These are phyloP conservation scores for Meta bourneti DNA, from an alignment of 2,888 invertebrate genomes.

Conservation along the genomic window DNA sequence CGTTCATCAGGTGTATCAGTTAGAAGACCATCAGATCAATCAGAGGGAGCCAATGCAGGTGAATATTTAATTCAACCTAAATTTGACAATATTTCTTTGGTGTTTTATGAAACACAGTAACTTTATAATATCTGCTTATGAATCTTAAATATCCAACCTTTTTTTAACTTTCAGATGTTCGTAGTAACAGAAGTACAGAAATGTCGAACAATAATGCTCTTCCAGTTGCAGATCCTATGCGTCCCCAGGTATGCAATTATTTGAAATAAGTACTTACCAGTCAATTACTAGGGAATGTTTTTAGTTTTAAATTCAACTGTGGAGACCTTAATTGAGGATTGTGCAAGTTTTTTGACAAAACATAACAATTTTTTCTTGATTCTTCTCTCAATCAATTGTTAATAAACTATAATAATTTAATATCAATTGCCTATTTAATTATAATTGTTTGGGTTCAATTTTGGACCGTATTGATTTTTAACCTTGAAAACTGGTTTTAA, in stretches of 20 bases:
- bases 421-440: neutral
- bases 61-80: neutral
- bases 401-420: neutral
- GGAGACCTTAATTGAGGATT: no score
- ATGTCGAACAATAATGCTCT: constrained; percentile 19
- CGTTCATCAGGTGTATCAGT: constrained; percentile 39
- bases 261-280: neutral
- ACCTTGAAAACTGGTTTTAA: no score
- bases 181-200: constrained; percentile 21
- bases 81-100: neutral
- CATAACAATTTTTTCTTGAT: no score
- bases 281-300: no score
- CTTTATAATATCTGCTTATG: neutral
- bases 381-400: neutral
- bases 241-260: constrained; percentile 48
- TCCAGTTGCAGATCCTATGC: constrained; percentile 18
- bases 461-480: no score
- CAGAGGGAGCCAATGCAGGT: constrained; percentile 25
- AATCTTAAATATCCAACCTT: neutral
- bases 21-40: constrained; percentile 12
- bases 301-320: no score
- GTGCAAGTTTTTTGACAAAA: no score
- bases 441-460: no score
- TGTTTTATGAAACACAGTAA: neutral
- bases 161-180: constrained; percentile 46